Conservation (phyloP, 2,797 vertebrate species). For the Caiman crocodilus region DNA sequence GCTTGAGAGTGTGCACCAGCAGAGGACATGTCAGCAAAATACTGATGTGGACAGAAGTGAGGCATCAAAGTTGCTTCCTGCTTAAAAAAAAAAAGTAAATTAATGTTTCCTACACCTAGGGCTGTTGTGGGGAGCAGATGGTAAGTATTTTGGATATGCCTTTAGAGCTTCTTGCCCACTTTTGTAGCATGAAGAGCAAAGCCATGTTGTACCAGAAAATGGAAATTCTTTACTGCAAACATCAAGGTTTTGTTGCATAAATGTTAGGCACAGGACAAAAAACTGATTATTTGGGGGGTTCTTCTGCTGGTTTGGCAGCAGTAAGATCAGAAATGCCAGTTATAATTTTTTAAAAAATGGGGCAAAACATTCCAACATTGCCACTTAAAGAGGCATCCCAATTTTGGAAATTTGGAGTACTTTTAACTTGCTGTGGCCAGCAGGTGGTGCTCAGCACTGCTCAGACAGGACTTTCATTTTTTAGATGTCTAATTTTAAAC, state of each 20-base stretch:
- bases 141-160: not conserved
- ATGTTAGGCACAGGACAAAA: not conserved
- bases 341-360: not conserved
- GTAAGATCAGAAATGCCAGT: not conserved
- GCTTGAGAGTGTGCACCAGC: not conserved
- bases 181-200: not conserved
- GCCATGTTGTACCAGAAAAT: fast-evolving
- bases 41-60: not conserved
- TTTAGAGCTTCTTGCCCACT: not conserved
- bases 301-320: not conserved
- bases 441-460: slow-evolving; percentile 10
- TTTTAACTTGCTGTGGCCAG: not conserved
- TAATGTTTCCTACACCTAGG: not conserved
- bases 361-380: not conserved
- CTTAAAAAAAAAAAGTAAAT: not conserved
- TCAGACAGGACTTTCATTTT: not conserved
- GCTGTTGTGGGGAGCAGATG: not conserved
- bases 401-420: not conserved
- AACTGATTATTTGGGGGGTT: not conserved
- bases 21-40: not conserved
- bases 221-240: not conserved
- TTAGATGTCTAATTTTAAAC: not conserved
- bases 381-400: not conserved
- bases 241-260: not conserved
- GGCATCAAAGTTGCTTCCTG: not conserved